Conservation (phyloP, 2,113 vertebrate genomes). For the Notiomystis cincta region DNA sequence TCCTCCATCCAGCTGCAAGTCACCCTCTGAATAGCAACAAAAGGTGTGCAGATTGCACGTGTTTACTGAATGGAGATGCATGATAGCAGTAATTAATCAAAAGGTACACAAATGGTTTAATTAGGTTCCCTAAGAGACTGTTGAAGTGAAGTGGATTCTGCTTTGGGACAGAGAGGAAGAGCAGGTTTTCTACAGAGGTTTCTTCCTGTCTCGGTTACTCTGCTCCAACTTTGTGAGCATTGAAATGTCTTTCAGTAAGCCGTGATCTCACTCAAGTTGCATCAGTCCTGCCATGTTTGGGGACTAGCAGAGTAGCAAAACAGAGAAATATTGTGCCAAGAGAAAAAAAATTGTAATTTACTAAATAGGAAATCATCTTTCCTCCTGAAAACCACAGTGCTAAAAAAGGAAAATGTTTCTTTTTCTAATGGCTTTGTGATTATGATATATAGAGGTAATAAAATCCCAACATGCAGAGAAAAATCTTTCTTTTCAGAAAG, state of each 20-base stretch:
- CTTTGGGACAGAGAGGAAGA: neutral
- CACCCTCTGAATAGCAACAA: neutral
- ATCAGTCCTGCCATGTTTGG: neutral
- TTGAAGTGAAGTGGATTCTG: neutral
- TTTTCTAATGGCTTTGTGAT: slow-evolving; percentile 27
- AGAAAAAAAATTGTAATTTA: neutral
- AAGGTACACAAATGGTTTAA: neutral
- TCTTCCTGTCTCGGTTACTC: neutral
- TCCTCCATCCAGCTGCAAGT: neutral
- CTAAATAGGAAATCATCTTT: slow-evolving; percentile 28
- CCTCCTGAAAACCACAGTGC: neutral
- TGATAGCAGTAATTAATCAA: neutral
- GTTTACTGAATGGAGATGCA: neutral
- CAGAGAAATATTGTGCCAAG: neutral
- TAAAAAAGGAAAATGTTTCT: slow-evolving; percentile 16
- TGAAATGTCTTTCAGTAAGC: neutral
- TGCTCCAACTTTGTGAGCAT: neutral
- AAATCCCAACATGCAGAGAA: neutral
- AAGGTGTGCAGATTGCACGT: neutral
- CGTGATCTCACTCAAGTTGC: neutral
- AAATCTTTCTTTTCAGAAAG: slow-evolving; percentile 9
- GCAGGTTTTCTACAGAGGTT: neutral
- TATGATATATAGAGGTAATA: slow-evolving; percentile 34
- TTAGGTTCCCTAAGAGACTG: neutral
- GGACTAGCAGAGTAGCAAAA: neutral